Base-by-base conservation (phyloP, 2,888 invertebrate genomes). In the Melieria omissa region DNA sequence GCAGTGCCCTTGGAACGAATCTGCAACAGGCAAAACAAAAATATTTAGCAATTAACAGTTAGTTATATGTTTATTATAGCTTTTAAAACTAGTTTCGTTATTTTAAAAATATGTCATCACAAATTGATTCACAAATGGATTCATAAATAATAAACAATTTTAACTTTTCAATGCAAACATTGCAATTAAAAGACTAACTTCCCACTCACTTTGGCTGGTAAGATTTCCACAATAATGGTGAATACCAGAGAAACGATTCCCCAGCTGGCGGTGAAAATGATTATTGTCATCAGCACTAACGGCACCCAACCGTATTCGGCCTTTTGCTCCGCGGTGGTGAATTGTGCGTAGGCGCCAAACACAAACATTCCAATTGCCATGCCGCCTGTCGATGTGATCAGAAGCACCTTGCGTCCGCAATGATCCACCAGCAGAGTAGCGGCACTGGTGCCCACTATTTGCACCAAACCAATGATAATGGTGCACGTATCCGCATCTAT, bases 231-330 rank as follows among this genome's bases (percentile, higher is more conserved):
- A 1, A 86, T 65, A 3, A 86, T 77, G 0, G 86, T 79, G 70
- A 85, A 83, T 45, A 83, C 82, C 9, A 87, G 64, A 0, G 85
- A 80, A 7, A 83, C 76, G 0, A 87, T 72, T 7, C 86, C 87
- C 44, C 85, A 77, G 4, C 84, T 84, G 0, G 78, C 83, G 8
- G 83, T 46, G 62, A 86, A 84, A 8, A 84, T 79, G 0, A 83
- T 80, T 4, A 81, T 64, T 3, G 84, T 82, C 81, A 87, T 81
- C 5, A 84, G 71, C 6, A 81, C 66, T 45, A 85, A 64, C 0
- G 86, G 86, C 52, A 86, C 57, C 84, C 84, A 85, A 12, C 78
- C 77, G 4, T 79, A 77, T n/a, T 70, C 68, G 4, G 74, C 70
- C 10, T 84, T 71, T 68, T 82, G 80, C 4, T 76, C 54, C 1